Evolutionary conservation across 2,113 vertebrate species (phyloP), one percentile per base, ranked within the genome.

Genomic region (Turdus rufiventris): DNA sequence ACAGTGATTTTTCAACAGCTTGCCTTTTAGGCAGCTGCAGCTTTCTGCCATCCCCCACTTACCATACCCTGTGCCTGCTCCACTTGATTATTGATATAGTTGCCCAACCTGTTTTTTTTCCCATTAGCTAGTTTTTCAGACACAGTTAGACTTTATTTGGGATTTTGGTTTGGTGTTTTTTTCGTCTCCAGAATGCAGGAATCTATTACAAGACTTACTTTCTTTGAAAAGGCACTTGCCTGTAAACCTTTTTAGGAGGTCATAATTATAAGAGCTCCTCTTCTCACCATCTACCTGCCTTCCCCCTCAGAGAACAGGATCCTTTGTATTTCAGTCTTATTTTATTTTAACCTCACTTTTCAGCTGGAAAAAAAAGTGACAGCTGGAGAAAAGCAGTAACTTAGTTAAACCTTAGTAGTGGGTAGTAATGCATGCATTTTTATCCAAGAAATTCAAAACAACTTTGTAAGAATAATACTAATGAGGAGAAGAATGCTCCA

Each of bases 281-380:
- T 95, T 93, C 92, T 81, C 43, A 90, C 91, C 95, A 94, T 90
- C 90, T 94, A 94, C 88, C 82, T 0, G 0, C 63, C 85, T 94
- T 95, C 72, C 36, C 36, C 93, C 82, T 88, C 79, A 65, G 92
- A 96, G 92, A 96, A 79, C 82, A 78, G 65, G 53, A 75, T 88
- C 68, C 48, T 94, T 94, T 96, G 83, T 94, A 68, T 93, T 96
- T 90, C 79, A 47, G 66, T 54, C 79, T 90, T 84, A 73, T 57
- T 93, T 90, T 91, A 89, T 96, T 93, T 73, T 72, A 60, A 88
- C 79, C 91, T 94, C 90, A 92, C 82, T 86, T 96, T 94, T 90
- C 65, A 63, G 72, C 94, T 86, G 56, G n/a, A 81, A 95, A 94
- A 88, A 89, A 95, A 88, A 26, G 66, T 78, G 93, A 86, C 93